Conservation (phyloP, 53 echinoderm and acorn worm species). For the Zoroaster sp. region DNA sequence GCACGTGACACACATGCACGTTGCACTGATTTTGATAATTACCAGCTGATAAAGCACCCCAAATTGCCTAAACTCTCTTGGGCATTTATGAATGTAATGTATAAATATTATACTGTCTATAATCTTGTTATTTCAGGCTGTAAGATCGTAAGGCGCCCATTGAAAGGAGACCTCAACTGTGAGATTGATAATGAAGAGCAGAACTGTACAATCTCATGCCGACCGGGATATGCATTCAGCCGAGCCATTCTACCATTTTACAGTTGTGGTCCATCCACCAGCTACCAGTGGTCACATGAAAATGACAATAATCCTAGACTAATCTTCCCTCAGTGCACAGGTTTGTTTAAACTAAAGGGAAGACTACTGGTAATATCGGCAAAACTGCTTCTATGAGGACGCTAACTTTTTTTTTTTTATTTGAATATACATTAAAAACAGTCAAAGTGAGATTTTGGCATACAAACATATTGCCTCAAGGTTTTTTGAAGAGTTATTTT, state of each 20-base stretch:
- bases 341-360: too few relatives aligned
- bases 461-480: too few relatives aligned
- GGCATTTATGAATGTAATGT: neutral
- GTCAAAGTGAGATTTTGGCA: too few relatives aligned
- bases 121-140: constrained; percentile 2
- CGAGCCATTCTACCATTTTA: constrained; percentile 14
- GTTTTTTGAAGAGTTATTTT: too few relatives aligned
- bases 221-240: constrained; percentile 54
- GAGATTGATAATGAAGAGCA: neutral
- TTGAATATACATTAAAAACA: too few relatives aligned
- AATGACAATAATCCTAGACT: constrained; percentile 2
- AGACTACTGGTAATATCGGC: too few relatives aligned
- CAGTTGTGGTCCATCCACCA: constrained; percentile 42
- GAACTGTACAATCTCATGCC: constrained; percentile 60
- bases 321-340: neutral
- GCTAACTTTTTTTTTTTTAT: too few relatives aligned
- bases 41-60: neutral
- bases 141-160: neutral
- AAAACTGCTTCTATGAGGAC: too few relatives aligned
- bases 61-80: neutral
- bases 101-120: neutral
- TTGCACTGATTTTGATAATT: neutral
- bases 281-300: constrained; percentile 66
- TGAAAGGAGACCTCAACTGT: constrained; percentile 42
- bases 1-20: neutral